phyloP scores from a whole-genome alignment of 2,888 invertebrate species.

The Seira sanloemensis region DNA sequence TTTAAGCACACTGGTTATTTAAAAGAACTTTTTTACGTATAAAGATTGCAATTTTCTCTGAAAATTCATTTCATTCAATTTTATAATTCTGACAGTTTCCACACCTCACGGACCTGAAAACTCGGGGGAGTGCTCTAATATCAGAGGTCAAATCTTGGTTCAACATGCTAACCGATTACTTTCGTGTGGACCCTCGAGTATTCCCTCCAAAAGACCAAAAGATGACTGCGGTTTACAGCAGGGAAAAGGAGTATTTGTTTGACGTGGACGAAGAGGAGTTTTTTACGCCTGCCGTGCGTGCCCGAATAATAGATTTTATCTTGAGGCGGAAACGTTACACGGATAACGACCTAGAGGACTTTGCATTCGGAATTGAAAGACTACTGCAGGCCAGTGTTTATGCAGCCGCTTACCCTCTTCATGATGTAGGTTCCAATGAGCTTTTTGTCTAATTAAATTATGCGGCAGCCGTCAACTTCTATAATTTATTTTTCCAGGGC shows the following conservation, averaged over 20 bases:
- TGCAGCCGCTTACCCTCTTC: constrained; percentile 89
- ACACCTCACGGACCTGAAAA: constrained; percentile 81
- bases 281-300: constrained; percentile 90
- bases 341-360: constrained; percentile 81
- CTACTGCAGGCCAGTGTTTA: constrained; percentile 85
- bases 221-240: constrained; percentile 91
- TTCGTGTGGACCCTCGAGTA: constrained; percentile 82
- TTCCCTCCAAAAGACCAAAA: constrained; percentile 88
- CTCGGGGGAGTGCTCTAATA: constrained; percentile 80
- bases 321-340: constrained; percentile 91
- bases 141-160: constrained; percentile 80
- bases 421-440: constrained; percentile 88
- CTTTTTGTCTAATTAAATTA: neutral
- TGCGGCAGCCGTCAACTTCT: neutral
- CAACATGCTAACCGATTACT: constrained; percentile 79
- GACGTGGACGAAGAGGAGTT: constrained; percentile 84
- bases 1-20: neutral
- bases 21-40: neutral
- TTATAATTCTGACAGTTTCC: constrained; percentile 77
- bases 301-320: constrained; percentile 94
- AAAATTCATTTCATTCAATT: neutral
- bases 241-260: constrained; percentile 92
- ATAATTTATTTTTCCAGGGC: constrained; percentile 79
- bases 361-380: constrained; percentile 88
- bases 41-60: neutral